Base-by-base conservation (phyloP, 2,113 vertebrate genomes). In the Ptilorrhoa leucosticta region DNA sequence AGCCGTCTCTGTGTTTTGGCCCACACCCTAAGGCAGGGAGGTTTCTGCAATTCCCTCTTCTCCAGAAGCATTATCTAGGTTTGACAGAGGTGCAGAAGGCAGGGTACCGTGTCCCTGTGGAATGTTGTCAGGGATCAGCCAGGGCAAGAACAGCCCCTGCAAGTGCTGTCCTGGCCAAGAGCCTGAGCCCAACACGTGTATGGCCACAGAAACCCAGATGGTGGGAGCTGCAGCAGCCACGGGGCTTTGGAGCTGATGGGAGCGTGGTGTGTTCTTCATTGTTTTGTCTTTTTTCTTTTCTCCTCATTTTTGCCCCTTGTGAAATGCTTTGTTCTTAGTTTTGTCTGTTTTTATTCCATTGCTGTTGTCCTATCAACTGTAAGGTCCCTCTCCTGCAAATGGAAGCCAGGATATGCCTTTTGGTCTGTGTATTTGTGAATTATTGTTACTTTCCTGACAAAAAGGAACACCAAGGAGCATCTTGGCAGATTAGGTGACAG, bases 131-230 rank as follows among this genome's bases (percentile, higher is more conserved):
- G 54, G 8, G 48, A 30, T 28, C 35, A 85, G 19, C 26, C 79
- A 28, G 65, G 56, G 3, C 26, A 51, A 8, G 82, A 73, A 14
- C 6, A 1, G 13, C 0, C 0, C 22, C 63, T 11, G 39, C 33
- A 18, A 58, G 33, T 2, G 63, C 77, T 33, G 44, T 30, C 18
- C 15, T 2, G 63, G 66, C 15, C 1, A 2, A 8, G 42, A 15
- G 35, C 0, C 7, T 4, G 51, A 82, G 47, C 15, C 28, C 37
- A 22, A 6, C 6, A 5, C 2, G 0, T 0, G 0, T 4, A 12
- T 0, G 10, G 37, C 50, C 75, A 47, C 33, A 61, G 80, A 81
- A 30, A 35, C 58, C 12, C 40, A 18, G 35, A 24, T 13, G 51
- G 35, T 2, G 4, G 65, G 70, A 79, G 50, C 87, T 69, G 65